phyloP scores from a whole-genome alignment of 1,140 invertebrate genomes.

The Drosophila pectinifera region DNA sequence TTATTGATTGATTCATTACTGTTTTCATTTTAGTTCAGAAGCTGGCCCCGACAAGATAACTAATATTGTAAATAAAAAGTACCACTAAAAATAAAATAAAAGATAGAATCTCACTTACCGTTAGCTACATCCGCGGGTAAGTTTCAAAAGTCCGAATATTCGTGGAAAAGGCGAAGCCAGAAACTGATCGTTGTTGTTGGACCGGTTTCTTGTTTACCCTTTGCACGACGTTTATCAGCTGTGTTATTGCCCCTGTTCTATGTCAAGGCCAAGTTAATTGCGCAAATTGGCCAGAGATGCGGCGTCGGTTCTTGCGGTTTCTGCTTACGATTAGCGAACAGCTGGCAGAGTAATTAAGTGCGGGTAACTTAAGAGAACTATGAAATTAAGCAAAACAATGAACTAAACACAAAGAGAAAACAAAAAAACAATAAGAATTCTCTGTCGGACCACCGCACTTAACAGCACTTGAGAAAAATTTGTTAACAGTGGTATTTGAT shows the following conservation, averaged over 20 bases:
- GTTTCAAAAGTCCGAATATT: neutral
- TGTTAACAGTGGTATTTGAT: neutral
- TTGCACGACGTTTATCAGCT: slow-evolving; percentile 1
- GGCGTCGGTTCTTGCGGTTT: neutral
- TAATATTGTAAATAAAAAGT: neutral
- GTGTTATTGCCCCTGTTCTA: slow-evolving; percentile 21
- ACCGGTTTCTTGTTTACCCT: slow-evolving; percentile 17
- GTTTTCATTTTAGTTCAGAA: neutral
- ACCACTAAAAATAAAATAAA: too few relatives aligned
- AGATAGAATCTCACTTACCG: too few relatives aligned
- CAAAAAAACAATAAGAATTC: slow-evolving; percentile 2
- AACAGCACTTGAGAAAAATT: slow-evolving; percentile 1
- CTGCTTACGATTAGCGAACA: slow-evolving; percentile 10
- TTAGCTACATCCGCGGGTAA: slow-evolving; percentile 1
- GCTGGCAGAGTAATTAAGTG: slow-evolving; percentile 14
- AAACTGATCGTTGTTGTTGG: slow-evolving; percentile 3
- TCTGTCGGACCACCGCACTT: neutral
- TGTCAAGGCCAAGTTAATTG: slow-evolving; percentile 36
- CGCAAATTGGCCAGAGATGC: slow-evolving; percentile 18
- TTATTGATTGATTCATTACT: neutral
- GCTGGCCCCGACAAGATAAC: too few relatives aligned
- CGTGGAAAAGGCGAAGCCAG: neutral
- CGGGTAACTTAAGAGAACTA: slow-evolving; percentile 10
- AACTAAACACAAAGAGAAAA: slow-evolving; percentile 9
- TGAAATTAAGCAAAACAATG: slow-evolving; percentile 1